Conservation (phyloP, 2,888 invertebrate genomes). For the Leucania comma region DNA sequence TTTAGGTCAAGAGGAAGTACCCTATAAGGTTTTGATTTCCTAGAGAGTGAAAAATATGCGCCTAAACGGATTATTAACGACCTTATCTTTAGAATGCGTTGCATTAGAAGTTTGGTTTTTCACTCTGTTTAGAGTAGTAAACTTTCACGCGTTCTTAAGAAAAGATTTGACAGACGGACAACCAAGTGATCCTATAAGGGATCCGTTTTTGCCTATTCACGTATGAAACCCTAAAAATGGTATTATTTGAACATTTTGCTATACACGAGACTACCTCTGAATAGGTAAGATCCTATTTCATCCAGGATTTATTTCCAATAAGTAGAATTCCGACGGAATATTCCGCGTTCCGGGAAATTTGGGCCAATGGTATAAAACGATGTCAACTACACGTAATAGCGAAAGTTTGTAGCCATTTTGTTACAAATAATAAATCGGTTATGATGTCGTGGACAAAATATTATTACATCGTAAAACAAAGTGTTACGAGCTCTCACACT, state of each 20-base stretch:
- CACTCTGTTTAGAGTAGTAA: no score
- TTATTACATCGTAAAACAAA: constrained; percentile 74
- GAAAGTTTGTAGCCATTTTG: constrained; percentile 72
- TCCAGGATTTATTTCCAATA: constrained; percentile 86
- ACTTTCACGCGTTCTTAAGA: no score
- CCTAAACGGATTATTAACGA: no score
- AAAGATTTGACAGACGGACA: no score
- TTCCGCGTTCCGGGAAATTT: constrained; percentile 78
- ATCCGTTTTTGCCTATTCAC: no score
- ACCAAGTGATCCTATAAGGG: no score
- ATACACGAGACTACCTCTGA: constrained; percentile 65
- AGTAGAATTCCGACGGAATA: constrained; percentile 79
- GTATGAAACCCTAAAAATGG: neutral
- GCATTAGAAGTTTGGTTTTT: no score
- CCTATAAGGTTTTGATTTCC: no score
- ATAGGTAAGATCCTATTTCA: constrained; percentile 83
- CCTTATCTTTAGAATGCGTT: no score
- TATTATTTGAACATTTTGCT: constrained; percentile 48
- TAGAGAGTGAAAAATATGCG: no score
- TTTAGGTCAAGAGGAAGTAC: no score
- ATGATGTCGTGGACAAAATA: constrained; percentile 69
- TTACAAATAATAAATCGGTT: constrained; percentile 74
- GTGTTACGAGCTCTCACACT: constrained; percentile 67
- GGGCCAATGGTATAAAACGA: constrained; percentile 70
- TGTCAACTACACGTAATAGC: constrained; percentile 69